phyloP scores from a whole-genome alignment of 2,113 vertebrate genomes.

The Cryptotis parvus region DNA sequence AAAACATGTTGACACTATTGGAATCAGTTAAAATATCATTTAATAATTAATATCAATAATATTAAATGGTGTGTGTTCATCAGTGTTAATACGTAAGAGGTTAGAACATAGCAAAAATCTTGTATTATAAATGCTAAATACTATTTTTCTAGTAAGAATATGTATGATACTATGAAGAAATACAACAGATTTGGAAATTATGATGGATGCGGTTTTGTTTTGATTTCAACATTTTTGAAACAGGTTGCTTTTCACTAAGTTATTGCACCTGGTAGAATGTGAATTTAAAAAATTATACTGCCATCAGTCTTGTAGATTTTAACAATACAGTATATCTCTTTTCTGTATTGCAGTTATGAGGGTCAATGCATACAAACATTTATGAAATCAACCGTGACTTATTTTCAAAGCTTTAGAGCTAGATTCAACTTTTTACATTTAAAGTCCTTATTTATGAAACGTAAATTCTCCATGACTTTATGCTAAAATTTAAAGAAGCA shows the following conservation, averaged over 20 bases:
- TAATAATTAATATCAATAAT: too few relatives aligned
- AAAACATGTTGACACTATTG: not conserved
- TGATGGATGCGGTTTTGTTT: not conserved
- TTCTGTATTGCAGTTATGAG: not conserved
- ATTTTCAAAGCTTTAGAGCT: not conserved
- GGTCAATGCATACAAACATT: not conserved
- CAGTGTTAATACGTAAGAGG: too few relatives aligned
- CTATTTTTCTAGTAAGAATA: not conserved
- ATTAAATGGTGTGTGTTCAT: too few relatives aligned
- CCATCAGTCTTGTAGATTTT: not conserved
- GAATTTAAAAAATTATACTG: not conserved
- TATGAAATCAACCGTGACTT: constrained; percentile 3
- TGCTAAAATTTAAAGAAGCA: not conserved
- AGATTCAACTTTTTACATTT: not conserved
- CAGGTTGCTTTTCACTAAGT: not conserved
- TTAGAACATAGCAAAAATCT: not conserved
- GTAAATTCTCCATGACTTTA: not conserved
- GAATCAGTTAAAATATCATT: too few relatives aligned
- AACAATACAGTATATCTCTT: not conserved
- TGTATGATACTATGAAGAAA: not conserved
- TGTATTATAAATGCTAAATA: not conserved
- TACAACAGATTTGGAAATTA: not conserved
- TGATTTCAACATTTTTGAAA: not conserved
- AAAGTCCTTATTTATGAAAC: too few relatives aligned
- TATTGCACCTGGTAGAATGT: not conserved